A percentile compares a stretch with the other conserved stretches of the same genome.
phyloP scores from a whole-genome alignment of 2,888 invertebrate genomes.

The Tanypteryx hageni region DNA sequence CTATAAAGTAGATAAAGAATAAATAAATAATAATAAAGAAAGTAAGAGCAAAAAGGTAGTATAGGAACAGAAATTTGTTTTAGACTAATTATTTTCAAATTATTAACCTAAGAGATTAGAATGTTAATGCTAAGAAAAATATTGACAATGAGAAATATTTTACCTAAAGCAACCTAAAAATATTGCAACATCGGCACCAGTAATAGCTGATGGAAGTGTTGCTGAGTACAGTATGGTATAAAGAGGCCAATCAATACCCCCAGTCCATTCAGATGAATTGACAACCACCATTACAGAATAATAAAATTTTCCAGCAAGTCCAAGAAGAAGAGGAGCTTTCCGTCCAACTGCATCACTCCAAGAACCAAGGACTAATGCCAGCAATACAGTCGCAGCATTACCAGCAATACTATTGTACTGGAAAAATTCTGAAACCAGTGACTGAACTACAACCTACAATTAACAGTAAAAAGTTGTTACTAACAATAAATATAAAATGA shows the following conservation, averaged over 20 bases:
- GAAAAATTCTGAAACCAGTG: conserved; percentile 76
- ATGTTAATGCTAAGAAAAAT: too few species aligned
- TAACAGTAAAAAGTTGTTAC: neutral
- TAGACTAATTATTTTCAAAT: too few species aligned
- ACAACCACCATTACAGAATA: conserved; percentile 86
- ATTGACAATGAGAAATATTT: neutral
- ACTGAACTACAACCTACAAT: conserved; percentile 26
- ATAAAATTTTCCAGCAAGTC: conserved; percentile 84
- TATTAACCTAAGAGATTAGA: too few species aligned
- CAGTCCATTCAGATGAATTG: conserved; percentile 79
- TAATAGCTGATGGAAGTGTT: conserved; percentile 85
- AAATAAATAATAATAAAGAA: too few species aligned
- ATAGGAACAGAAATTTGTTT: too few species aligned
- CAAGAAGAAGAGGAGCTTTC: conserved; percentile 85
- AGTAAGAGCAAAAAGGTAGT: too few species aligned
- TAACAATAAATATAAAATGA: conserved; percentile 3
- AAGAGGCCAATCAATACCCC: conserved; percentile 80
- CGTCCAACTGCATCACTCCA: conserved; percentile 89
- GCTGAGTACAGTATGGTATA: conserved; percentile 87
- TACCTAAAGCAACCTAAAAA: conserved; percentile 85
- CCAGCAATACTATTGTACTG: conserved; percentile 88
- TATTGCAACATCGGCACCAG: conserved; percentile 88
- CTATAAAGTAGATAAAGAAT: too few species aligned
- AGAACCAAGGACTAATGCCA: conserved; percentile 88
- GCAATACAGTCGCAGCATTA: conserved; percentile 84